phyloP scores from a whole-genome alignment of 2,113 vertebrate species.

The Hypanus sabinus region DNA sequence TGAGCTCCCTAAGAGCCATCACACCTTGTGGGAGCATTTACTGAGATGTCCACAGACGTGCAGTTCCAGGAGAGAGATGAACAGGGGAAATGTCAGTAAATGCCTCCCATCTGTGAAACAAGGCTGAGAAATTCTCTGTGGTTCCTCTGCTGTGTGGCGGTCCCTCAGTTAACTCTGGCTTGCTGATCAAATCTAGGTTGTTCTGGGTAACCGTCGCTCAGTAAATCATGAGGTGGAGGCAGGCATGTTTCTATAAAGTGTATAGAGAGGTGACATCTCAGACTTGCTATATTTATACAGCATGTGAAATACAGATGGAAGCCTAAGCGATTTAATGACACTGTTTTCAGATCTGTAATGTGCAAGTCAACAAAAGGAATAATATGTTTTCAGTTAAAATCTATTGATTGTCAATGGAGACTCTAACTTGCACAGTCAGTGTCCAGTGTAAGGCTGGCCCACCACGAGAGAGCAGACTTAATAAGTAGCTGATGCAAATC shows the following conservation, averaged over 20 bases:
- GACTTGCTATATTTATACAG: not conserved
- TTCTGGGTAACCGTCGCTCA: no score
- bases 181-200: not conserved
- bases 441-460: no score
- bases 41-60: not conserved
- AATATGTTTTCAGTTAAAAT: not conserved
- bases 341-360: not conserved
- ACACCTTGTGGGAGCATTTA: no score
- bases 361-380: no score
- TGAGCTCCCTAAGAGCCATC: not conserved
- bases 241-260: not conserved
- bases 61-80: not conserved
- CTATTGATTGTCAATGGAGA: not conserved
- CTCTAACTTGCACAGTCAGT: not conserved
- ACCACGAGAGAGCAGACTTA: not conserved
- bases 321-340: not conserved
- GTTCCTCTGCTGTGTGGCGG: not conserved
- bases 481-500: not conserved
- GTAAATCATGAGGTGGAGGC: not conserved
- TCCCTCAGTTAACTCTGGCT: not conserved
- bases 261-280: not conserved
- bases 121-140: not conserved
- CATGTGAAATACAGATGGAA: not conserved
- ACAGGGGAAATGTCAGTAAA: not conserved
- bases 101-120: not conserved